A percentile compares a stretch with the other conserved stretches of the same genome.
Conservation (phyloP, 1,140 invertebrate species). For the Leptinotarsa texana region DNA sequence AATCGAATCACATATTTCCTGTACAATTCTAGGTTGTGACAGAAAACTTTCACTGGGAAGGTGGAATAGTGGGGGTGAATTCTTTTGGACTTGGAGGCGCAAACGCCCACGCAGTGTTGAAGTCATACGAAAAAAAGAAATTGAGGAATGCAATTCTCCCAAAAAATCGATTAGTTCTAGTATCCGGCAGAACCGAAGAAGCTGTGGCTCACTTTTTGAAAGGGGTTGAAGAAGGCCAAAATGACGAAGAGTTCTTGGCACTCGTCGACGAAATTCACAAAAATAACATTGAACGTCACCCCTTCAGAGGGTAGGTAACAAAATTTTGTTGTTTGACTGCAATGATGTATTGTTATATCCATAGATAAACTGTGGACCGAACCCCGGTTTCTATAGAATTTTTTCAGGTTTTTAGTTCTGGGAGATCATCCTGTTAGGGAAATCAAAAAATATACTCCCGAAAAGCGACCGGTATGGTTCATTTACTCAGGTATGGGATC, state of each 20-base stretch:
- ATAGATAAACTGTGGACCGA: no score
- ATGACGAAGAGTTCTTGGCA: constrained; percentile 59
- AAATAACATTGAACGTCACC: constrained; percentile 23
- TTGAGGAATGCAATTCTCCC: constrained; percentile 38
- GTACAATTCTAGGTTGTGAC: constrained; percentile 62
- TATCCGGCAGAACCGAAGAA: constrained; percentile 68
- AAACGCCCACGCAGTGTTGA: constrained; percentile 69
- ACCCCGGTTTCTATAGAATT: no score
- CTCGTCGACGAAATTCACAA: constrained; percentile 58
- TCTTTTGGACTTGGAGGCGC: constrained; percentile 67
- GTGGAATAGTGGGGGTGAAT: constrained; percentile 56
- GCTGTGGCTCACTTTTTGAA: constrained; percentile 71
- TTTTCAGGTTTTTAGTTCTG: background rate
- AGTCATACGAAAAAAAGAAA: constrained; percentile 57
- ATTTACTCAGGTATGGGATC: constrained; percentile 95
- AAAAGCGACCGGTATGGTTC: constrained; percentile 82
- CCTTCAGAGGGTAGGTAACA: constrained; percentile 16
- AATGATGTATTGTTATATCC: no score
- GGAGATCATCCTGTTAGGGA: constrained; percentile 19
- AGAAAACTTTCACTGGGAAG: constrained; percentile 63
- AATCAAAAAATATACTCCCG: constrained; percentile 54
- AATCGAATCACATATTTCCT: background rate
- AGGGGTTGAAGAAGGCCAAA: constrained; percentile 63
- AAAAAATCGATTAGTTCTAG: constrained; percentile 62
- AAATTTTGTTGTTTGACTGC: background rate